Evolutionary conservation across 1,140 invertebrate genomes (phyloP).

Genomic region (Magallana ariakensis): DNA sequence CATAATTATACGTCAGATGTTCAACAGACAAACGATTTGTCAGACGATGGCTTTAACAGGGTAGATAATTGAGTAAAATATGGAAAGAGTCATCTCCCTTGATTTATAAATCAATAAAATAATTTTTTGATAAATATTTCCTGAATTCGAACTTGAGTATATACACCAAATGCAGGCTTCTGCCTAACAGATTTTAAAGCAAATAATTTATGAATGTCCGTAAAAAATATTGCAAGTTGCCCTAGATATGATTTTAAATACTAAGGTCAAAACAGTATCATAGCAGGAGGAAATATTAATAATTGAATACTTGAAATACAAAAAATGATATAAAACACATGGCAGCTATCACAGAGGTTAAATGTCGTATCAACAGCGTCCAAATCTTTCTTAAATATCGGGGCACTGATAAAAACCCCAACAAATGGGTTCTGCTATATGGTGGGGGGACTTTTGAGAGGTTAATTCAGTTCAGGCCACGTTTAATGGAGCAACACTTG

Average conservation of each 20-base stretch:
- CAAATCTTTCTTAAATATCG: neutral
- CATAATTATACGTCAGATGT: constrained; percentile 3
- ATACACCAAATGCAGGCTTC: too few relatives aligned
- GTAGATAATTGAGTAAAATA: neutral
- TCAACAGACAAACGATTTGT: neutral
- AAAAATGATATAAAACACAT: constrained; percentile 15
- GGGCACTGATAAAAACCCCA: neutral
- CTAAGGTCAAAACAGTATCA: too few relatives aligned
- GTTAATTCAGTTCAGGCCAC: constrained; percentile 2
- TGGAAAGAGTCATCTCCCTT: neutral
- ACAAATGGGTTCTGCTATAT: neutral
- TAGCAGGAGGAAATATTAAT: neutral
- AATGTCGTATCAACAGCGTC: neutral
- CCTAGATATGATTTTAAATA: too few relatives aligned
- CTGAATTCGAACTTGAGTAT: too few relatives aligned
- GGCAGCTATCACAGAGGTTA: neutral
- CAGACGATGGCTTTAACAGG: neutral
- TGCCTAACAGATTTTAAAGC: too few relatives aligned
- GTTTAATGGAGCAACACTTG: constrained; percentile 5
- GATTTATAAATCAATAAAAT: neutral
- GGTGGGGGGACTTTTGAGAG: neutral
- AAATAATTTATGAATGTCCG: too few relatives aligned
- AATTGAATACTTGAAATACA: neutral
- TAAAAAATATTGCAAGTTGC: too few relatives aligned
- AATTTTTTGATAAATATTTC: too few relatives aligned